Base-by-base conservation (phyloP, 1,140 invertebrate species). In the Zaprionus gabonicus region DNA sequence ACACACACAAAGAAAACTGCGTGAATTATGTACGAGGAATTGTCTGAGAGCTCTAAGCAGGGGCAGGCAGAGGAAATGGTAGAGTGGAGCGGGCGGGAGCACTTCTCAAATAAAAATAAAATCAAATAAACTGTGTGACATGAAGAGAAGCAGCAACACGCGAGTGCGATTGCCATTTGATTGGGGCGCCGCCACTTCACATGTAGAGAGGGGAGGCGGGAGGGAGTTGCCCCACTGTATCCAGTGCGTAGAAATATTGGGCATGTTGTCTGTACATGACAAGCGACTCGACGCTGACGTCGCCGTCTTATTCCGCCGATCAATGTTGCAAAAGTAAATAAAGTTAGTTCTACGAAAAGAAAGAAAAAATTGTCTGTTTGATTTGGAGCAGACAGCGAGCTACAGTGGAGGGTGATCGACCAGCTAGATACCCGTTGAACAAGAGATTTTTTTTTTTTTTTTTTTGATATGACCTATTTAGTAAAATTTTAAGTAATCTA, bases 41-140 rank as follows among this genome's bases (percentile, higher is more conserved):
- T 57, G 71, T 60, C 49, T 51, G 46, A 25, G 34, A 20, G 66
- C 36, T 31, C 17, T 49, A 9, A 17, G 53, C 4, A 51, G 34
- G 27, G 36, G 4, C 9, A 20, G 5, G 7, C 9, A 31, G 28
- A 7, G 20, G 15, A 13, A n/a, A n/a, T n/a, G n/a, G n/a, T n/a
- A 25, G 2, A 56, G 17, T 17, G 36, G 13, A 27, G 25, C 3
- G 13, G 49, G 55, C 3, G 25, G 15, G 34, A 34, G 36, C 28
- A 28, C 62, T 71, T 12, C 36, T 41, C 41, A 67, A 46, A 78
- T 64, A 71, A 63, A 79, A 79, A 79, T 79, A 67, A 76, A 79
- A 79, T 76, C 73, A 79, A 79, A 79, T 76, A 67, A 76, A 79
- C 63, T 76, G 66, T 79, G 66, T 79, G 77, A 79, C 77, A 51